Evolutionary conservation across 2,888 invertebrate genomes (phyloP), one percentile per base, ranked within the genome.

Genomic region (Dioctria linearis): DNA sequence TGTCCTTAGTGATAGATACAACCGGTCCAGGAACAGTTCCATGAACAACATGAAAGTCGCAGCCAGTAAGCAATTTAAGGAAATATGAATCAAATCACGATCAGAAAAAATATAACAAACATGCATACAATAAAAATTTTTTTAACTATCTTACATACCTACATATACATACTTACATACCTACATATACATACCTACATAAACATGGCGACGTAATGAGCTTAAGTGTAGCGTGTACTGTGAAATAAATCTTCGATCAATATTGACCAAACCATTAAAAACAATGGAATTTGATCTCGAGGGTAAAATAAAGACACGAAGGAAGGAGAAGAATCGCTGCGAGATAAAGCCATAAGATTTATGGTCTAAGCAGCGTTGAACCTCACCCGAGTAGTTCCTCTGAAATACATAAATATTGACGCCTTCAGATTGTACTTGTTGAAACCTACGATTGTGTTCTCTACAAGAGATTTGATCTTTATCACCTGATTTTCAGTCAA

Each of bases 371-470:
- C 40, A 66, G 42, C 49, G 13, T 49, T 61, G 43, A 54, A 78
- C 65, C 66, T 66, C 54, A 43, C 78, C 54, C 54, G 25, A 78
- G 37, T 39, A 65, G 63, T 63, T 78, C 59, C 61, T 78, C 59
- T 37, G 37, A 49, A 49, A 63, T 78, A 25, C 25, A 25, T 25
- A 78, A 63, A 63, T 49, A 51, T 78, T 66, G 43, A 78, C 78
- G 78, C 78, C 78, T 78, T 78, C 78, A 66, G 66, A 3, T 78
- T 78, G 25, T 71, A 51, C 71, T 71, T 71, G 54, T 11, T 40
- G 39, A 71, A 39, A 9, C 71, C 71, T 71, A 71, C 54, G 71
- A 71, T 13, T 25, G 13, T 71, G 37, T 5, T 39, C 39, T 71
- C 25, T 11, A 54, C 54, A 54, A 8, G 54, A 9, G 37, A 54